Percentiles rank a stretch among this genome's conserved stretches.
Conservation (phyloP, 2,113 vertebrate species). For the Psilopsiagon aurifrons region DNA sequence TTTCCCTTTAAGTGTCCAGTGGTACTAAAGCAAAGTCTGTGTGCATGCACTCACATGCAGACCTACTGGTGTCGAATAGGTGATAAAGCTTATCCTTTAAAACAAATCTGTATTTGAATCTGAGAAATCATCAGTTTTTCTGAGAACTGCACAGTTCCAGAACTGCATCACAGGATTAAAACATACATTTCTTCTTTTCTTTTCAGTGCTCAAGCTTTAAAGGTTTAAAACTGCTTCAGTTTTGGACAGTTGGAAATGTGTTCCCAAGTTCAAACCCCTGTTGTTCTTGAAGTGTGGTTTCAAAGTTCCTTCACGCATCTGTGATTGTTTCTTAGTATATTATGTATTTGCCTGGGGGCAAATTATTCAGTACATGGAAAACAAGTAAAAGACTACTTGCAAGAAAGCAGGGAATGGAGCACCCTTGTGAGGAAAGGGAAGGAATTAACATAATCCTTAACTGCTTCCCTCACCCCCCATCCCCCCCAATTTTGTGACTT, state of each 20-base stretch:
- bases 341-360: not conserved
- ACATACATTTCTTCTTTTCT: rapidly evolving
- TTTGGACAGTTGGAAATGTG: not conserved
- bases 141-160: not conserved
- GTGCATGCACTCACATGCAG: rapidly evolving
- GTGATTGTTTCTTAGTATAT: not conserved
- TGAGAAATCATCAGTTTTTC: not conserved
- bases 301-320: not conserved
- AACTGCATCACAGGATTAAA: not conserved
- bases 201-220: not conserved
- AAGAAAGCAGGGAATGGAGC: not conserved
- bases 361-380: not conserved
- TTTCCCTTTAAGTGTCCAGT: not conserved
- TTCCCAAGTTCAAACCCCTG: not conserved
- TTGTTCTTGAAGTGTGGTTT: not conserved
- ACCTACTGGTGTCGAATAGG: not conserved
- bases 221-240: not conserved
- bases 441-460: not conserved
- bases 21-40: not conserved
- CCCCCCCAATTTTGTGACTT: not conserved
- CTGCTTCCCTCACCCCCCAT: too few relatives aligned
- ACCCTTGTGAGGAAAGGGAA: not conserved
- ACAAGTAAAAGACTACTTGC: not conserved
- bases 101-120: not conserved
- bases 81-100: not conserved